A percentile compares a stretch with the other conserved stretches of the same genome.
Conservation (phyloP, 64 coral and sea anemone genomes). For the Platygyra sinensis region DNA sequence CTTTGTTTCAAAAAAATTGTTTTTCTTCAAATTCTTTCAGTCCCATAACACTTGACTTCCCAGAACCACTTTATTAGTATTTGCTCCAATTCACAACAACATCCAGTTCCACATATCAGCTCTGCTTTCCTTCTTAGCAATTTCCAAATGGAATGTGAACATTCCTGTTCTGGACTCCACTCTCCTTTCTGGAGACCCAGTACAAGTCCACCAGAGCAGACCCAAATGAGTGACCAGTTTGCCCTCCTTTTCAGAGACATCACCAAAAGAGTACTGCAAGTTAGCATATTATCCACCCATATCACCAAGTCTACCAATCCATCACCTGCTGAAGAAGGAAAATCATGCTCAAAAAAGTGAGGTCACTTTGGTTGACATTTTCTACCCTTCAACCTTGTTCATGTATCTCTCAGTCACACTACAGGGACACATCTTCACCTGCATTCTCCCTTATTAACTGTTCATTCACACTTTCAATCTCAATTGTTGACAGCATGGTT, state of each 20-base stretch:
- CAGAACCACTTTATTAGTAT: no score
- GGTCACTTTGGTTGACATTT: slow-evolving; percentile 28
- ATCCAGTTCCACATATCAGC: no score
- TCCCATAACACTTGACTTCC: slow-evolving; percentile 40
- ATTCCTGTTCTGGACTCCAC: no score
- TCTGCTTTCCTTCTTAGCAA: no score
- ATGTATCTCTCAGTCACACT: slow-evolving; percentile 39
- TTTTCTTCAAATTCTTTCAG: not conserved
- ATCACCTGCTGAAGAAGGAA: slow-evolving; percentile 31
- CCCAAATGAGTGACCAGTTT: no score
- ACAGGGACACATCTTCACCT: slow-evolving; percentile 51
- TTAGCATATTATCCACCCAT: slow-evolving; percentile 41
- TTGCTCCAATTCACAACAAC: no score
- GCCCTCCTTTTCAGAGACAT: no score
- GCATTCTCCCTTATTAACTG: slow-evolving; percentile 58
- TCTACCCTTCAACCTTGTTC: slow-evolving; percentile 55
- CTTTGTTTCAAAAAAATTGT: no score
- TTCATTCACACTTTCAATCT: slow-evolving; percentile 63
- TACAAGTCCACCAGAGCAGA: no score
- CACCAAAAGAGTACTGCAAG: no score
- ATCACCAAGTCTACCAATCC: slow-evolving; percentile 37
- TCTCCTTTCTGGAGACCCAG: no score
- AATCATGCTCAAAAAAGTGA: slow-evolving; percentile 33
- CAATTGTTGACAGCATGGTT: slow-evolving; percentile 37
- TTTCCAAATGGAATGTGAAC: no score